A percentile compares a stretch with the other conserved stretches of the same genome.
Evolutionary conservation across 2,113 vertebrate species (phyloP).

Genomic region (Carollia perspicillata): DNA sequence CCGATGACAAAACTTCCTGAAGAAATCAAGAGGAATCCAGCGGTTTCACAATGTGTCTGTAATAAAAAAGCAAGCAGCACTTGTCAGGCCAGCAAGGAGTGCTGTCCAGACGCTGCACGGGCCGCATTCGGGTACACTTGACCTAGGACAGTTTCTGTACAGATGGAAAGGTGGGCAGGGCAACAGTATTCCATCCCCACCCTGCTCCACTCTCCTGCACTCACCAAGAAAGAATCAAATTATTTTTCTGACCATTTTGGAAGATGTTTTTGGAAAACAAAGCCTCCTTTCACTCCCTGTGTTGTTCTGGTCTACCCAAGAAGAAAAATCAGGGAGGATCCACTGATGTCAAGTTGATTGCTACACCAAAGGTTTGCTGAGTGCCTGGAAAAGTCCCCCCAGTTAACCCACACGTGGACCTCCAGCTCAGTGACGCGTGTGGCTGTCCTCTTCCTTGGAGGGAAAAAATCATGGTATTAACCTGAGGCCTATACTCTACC

Average conservation of each 20-base stretch:
- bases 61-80: neutral
- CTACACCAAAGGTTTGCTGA: neutral
- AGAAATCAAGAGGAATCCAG: neutral
- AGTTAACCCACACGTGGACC: neutral
- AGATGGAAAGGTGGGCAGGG: neutral
- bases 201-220: neutral
- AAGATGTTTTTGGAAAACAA: neutral
- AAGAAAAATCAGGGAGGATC: neutral
- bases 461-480: neutral
- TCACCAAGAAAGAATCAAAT: neutral
- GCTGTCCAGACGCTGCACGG: neutral
- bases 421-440: neutral
- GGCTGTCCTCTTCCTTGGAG: neutral
- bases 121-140: neutral
- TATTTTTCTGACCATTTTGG: neutral
- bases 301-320: neutral
- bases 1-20: fast-evolving
- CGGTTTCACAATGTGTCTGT: neutral
- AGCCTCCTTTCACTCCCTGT: neutral
- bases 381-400: neutral
- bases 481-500: neutral
- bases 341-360: neutral
- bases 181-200: neutral
- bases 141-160: neutral
- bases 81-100: neutral